Conservation (phyloP, 2,888 invertebrate genomes). For the Hirudinaria manillensis region DNA sequence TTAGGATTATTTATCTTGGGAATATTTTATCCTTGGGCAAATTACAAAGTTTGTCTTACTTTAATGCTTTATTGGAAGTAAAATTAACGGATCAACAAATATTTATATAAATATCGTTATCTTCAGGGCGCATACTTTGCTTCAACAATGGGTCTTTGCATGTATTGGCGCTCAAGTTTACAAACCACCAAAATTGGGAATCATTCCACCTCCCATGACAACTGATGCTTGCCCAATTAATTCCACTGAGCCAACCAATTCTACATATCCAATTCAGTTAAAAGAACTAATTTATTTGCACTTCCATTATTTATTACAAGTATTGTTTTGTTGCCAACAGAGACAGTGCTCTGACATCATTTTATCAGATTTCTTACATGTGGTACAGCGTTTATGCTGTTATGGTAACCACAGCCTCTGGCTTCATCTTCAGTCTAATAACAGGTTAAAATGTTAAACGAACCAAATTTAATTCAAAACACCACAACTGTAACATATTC, state of each 20-base stretch:
- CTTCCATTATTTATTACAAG: no score
- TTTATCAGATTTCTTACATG: slow-evolving; percentile 41
- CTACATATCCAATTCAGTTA: neutral
- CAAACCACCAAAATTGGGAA: slow-evolving; percentile 38
- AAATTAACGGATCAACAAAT: neutral
- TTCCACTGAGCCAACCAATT: neutral
- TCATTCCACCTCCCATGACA: slow-evolving; percentile 23
- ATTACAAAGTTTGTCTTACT: slow-evolving; percentile 44
- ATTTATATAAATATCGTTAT: no score
- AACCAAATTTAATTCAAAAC: neutral
- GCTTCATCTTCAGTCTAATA: slow-evolving; percentile 37
- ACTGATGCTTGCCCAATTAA: slow-evolving; percentile 12
- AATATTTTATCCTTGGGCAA: slow-evolving; percentile 59
- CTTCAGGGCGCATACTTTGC: slow-evolving; percentile 67
- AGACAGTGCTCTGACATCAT: neutral
- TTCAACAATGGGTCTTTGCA: slow-evolving; percentile 62
- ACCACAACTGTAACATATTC: no score
- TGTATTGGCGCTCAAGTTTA: slow-evolving; percentile 69
- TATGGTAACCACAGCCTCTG: slow-evolving; percentile 33
- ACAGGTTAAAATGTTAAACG: no score
- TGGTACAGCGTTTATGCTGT: slow-evolving; percentile 40
- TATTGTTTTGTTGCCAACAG: no score
- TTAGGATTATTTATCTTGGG: slow-evolving; percentile 53
- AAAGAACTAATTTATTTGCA: neutral
- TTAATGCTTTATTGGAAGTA: no score